Evolutionary conservation across 2,888 invertebrate genomes (phyloP), one percentile per base, ranked within the genome.

Genomic region (Aporophyla lueneburgensis): DNA sequence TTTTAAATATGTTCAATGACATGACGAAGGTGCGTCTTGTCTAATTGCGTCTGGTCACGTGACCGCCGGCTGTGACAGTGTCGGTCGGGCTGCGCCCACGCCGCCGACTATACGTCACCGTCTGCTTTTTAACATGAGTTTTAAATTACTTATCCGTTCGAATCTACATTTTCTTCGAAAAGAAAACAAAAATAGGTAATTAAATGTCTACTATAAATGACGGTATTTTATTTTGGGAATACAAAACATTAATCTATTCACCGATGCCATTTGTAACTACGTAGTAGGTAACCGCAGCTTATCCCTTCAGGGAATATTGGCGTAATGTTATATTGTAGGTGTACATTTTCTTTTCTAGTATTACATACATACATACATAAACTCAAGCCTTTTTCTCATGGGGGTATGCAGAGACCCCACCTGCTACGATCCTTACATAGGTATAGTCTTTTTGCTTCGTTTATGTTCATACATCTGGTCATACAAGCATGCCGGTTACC

Each of bases 1-100:
- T 80, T 81, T 71, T 58, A 87, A 78, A 76, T 75, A 71, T 61
- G 59, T 85, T 89, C 89, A 91, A 89, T 92, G 91, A 89, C 89
- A 92, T 88, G 88, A 89, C 86, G 89, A 80, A 85, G 86, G 86
- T 89, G 87, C 89, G 89, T 86, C 86, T 88, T 87, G 88, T 91
- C 91, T 92, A 92, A 93, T 92, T 92, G 91, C 90, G 92, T 91
- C 87, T 87, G 85, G 74, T 89, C 91, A 87, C 89, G 90, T 92
- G 91, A 90, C 86, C 77, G 74, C 46, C 63, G n/a, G 27, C 71
- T 86, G 88, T 91, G 91, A 92, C 91, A 92, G 90, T 91, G 89
- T 87, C 88, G 86, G 84, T 80, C 81, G 84, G 78, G 78, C 76
- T 80, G 86, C 89, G 69, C 92, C 91, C 88, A 92, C 93, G 65